Evolutionary conservation across 2,797 vertebrate genomes (phyloP).

Genomic region (Xiphophorus birchmanni): DNA sequence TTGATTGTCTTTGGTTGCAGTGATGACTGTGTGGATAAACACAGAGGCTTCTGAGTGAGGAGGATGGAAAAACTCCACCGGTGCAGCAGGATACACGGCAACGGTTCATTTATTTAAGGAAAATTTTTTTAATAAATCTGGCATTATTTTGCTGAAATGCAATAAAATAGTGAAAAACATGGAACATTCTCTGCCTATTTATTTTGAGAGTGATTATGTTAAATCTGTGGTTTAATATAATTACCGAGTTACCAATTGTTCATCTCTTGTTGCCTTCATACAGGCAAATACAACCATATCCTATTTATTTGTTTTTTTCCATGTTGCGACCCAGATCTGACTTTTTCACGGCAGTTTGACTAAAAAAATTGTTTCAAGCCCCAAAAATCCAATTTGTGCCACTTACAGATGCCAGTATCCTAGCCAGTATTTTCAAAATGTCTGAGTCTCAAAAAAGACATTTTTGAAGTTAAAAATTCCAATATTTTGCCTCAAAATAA

Average conservation of each 20-base stretch:
- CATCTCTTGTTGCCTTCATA: neutral
- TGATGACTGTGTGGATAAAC: slow-evolving; percentile 27
- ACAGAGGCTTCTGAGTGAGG: slow-evolving; percentile 13
- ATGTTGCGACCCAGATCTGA: neutral
- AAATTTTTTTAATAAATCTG: neutral
- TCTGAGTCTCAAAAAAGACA: no score
- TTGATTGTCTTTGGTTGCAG: slow-evolving; percentile 14
- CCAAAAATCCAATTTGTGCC: neutral
- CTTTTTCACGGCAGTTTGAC: neutral
- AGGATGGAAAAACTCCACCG: slow-evolving; percentile 19
- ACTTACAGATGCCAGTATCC: neutral
- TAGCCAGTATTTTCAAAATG: neutral
- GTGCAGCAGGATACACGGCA: neutral
- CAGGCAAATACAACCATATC: neutral
- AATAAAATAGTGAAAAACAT: neutral
- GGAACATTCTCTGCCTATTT: neutral
- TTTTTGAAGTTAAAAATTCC: no score
- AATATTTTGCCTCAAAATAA: no score
- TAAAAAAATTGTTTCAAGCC: no score
- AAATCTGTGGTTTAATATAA: neutral
- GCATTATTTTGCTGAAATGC: neutral
- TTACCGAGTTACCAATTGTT: neutral
- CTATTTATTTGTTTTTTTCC: neutral
- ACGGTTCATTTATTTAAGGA: no score
- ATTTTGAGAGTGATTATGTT: neutral